A percentile compares a stretch with the other conserved stretches of the same genome.
Evolutionary conservation across 1,140 invertebrate species (phyloP).

Genomic region (Adoxophyes honmai): DNA sequence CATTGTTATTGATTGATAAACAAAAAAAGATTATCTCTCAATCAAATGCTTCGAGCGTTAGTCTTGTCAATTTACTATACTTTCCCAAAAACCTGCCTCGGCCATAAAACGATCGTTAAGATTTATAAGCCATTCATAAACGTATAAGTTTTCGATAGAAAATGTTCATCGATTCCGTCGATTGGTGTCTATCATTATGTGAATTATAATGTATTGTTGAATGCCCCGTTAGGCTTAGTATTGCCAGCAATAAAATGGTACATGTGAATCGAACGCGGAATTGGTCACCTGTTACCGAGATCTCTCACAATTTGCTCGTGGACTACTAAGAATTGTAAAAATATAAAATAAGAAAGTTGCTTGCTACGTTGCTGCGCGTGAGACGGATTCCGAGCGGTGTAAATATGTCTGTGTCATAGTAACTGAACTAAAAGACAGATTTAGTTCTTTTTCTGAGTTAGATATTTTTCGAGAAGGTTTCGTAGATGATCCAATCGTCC

Average conservation of each 20-base stretch:
- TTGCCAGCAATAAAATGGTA: conserved; percentile 13
- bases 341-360: too few relatives aligned
- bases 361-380: too few relatives aligned
- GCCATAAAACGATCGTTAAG: conserved; percentile 13
- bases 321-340: too few relatives aligned
- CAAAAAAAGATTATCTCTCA: background rate
- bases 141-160: conserved; percentile 13
- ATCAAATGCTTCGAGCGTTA: background rate
- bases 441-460: too few relatives aligned
- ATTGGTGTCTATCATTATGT: conserved; percentile 16
- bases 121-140: conserved; percentile 13
- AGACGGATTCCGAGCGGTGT: too few relatives aligned
- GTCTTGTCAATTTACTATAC: background rate
- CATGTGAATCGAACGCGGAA: background rate
- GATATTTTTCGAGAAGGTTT: too few relatives aligned
- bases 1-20: too few relatives aligned
- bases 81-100: background rate
- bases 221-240: conserved; percentile 15
- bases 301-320: too few relatives aligned
- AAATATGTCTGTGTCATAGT: too few relatives aligned
- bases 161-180: conserved; percentile 15
- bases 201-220: conserved; percentile 17
- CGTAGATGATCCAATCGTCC: too few relatives aligned
- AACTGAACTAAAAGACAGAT: too few relatives aligned
- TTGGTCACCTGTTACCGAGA: background rate